Evolutionary conservation across 2,888 invertebrate species (phyloP).

Genomic region (Spisula subtruncata): DNA sequence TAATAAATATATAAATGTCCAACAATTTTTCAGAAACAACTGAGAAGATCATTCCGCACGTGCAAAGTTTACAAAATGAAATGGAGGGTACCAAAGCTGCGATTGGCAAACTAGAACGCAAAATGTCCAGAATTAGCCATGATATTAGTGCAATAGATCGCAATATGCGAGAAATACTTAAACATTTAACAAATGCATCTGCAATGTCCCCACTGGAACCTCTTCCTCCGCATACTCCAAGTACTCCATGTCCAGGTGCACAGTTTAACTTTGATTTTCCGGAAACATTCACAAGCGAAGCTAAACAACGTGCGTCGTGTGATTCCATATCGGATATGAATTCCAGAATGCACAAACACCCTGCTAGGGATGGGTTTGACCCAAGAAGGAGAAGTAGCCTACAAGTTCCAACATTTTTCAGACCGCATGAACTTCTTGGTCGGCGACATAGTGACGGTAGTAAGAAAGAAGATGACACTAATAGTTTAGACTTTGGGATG

Average conservation of each 20-base stretch:
- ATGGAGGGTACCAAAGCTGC: constrained; percentile 80
- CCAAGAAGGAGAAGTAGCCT: constrained; percentile 45
- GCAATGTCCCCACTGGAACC: constrained; percentile 65
- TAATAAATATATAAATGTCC: no score
- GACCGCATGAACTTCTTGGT: constrained; percentile 57
- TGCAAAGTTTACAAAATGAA: constrained; percentile 79
- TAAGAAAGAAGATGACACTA: constrained; percentile 24
- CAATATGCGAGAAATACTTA: constrained; percentile 73
- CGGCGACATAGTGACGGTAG: constrained; percentile 67
- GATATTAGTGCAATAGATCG: constrained; percentile 71
- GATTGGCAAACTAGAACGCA: constrained; percentile 78
- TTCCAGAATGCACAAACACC: background rate
- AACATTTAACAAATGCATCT: constrained; percentile 60
- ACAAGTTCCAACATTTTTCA: constrained; percentile 57
- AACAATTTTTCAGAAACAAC: constrained; percentile 51
- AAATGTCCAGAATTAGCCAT: constrained; percentile 71
- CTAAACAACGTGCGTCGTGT: constrained; percentile 6
- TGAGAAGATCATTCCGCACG: constrained; percentile 68
- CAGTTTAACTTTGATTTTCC: constrained; percentile 60
- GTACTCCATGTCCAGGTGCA: constrained; percentile 54
- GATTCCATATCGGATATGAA: background rate
- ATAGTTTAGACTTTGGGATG: constrained; percentile 25
- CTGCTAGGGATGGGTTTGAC: constrained; percentile 12
- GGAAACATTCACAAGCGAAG: background rate
- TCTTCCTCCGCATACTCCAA: constrained; percentile 54